Conservation (phyloP, 2,113 vertebrate species). For the Pyrgilauda ruficollis region DNA sequence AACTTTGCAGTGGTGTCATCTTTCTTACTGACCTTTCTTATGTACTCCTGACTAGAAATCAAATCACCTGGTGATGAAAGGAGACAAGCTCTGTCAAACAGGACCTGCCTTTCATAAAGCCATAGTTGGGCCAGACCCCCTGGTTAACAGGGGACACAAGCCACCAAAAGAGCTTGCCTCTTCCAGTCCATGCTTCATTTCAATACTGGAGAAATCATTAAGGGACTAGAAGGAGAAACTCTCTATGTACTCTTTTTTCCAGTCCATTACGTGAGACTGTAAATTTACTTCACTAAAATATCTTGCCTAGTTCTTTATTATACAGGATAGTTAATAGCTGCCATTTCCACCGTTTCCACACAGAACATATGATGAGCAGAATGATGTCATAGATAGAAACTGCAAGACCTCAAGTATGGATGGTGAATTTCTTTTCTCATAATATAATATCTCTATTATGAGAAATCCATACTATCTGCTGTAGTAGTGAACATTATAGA, state of each 20-base stretch:
- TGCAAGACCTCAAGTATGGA: neutral
- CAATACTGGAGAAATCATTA: neutral
- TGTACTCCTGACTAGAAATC: neutral
- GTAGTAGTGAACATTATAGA: neutral
- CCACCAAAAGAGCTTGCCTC: neutral
- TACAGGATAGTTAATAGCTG: neutral
- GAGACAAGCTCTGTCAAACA: neutral
- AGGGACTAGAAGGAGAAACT: neutral
- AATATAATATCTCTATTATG: neutral
- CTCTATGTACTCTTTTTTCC: neutral
- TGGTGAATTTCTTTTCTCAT: neutral
- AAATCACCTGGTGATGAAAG: neutral
- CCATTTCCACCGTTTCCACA: neutral
- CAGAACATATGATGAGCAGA: neutral
- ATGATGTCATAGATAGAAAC: neutral
- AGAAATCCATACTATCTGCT: neutral
- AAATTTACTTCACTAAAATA: neutral
- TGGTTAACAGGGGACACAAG: neutral
- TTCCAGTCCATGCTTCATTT: neutral
- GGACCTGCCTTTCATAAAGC: neutral
- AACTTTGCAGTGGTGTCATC: neutral
- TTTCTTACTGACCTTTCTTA: neutral
- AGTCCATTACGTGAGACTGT: neutral
- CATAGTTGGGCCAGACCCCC: rapidly evolving
- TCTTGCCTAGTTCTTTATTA: neutral